Percentiles rank a stretch among this genome's conserved stretches.
Conservation (phyloP, 2,113 vertebrate species). For the Amphilophus citrinellus region DNA sequence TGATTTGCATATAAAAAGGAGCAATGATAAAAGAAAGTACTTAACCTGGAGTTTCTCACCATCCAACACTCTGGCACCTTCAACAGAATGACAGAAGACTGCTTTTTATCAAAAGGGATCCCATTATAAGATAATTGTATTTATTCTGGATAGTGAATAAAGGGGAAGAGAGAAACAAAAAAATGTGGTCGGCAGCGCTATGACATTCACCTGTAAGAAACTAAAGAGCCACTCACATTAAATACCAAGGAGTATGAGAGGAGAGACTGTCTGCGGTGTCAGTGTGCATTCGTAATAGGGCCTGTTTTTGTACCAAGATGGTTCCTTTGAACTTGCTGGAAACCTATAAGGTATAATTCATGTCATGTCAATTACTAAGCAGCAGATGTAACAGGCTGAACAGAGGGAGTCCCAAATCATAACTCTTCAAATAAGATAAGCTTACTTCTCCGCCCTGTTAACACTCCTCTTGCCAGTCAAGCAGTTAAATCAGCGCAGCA, state of each 20-base stretch:
- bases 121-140: slow-evolving; percentile 80
- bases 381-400: slow-evolving; percentile 53
- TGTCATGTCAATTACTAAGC: slow-evolving; percentile 65
- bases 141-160: slow-evolving; percentile 69
- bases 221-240: slow-evolving; percentile 31
- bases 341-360: slow-evolving; percentile 71
- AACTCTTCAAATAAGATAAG: slow-evolving; percentile 54
- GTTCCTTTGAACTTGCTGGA: slow-evolving; percentile 61
- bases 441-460: slow-evolving; percentile 48
- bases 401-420: slow-evolving; percentile 42
- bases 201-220: slow-evolving; percentile 51
- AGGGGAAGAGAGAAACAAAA: slow-evolving; percentile 60
- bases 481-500: slow-evolving; percentile 40
- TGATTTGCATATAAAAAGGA: slow-evolving; percentile 85
- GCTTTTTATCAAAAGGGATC: slow-evolving; percentile 76
- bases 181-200: slow-evolving; percentile 25
- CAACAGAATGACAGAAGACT: slow-evolving; percentile 78
- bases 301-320: slow-evolving; percentile 48
- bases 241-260: slow-evolving; percentile 12
- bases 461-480: slow-evolving; percentile 38
- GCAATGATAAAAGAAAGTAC: slow-evolving; percentile 79
- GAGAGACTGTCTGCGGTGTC: slow-evolving; percentile 56
- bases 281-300: slow-evolving; percentile 52
- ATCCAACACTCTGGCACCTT: slow-evolving; percentile 74
- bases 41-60: slow-evolving; percentile 80